phyloP scores from a whole-genome alignment of 2,113 vertebrate species.

The Dinomys branickii region DNA sequence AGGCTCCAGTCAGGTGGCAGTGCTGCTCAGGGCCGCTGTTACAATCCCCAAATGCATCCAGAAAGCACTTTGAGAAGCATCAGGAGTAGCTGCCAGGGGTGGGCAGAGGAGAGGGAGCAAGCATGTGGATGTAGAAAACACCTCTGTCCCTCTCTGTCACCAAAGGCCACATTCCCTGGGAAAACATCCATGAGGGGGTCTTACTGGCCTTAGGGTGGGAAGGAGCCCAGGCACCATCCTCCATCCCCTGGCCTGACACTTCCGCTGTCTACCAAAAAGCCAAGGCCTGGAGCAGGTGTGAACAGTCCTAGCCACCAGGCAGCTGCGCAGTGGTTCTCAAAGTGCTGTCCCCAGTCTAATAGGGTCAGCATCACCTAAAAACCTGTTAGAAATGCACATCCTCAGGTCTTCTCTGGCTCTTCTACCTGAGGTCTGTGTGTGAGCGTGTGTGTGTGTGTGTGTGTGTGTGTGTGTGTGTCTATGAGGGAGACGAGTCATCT shows the following conservation, averaged over 20 bases:
- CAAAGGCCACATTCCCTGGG: neutral
- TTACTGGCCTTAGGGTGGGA: neutral
- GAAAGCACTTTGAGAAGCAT: neutral
- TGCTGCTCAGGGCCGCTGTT: neutral
- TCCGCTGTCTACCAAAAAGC: neutral
- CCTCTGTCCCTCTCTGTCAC: neutral
- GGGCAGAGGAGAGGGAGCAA: neutral
- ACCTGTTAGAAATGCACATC: no score
- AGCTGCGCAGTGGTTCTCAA: neutral
- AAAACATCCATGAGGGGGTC: rapidly evolving
- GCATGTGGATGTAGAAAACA: neutral
- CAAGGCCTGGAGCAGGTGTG: neutral
- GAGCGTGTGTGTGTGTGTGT: neutral
- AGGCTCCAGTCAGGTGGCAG: neutral
- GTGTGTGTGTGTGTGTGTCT: no score
- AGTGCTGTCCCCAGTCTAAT: neutral
- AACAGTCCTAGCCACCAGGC: neutral
- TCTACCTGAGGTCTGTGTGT: neutral
- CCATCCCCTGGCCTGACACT: neutral
- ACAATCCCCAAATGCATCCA: neutral
- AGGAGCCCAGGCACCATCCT: neutral
- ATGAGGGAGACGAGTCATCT: neutral
- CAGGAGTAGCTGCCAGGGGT: neutral
- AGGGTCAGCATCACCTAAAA: neutral
- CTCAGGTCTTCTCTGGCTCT: neutral